phyloP scores from a whole-genome alignment of 2,797 vertebrate genomes.

The Catostomus latipinnis region DNA sequence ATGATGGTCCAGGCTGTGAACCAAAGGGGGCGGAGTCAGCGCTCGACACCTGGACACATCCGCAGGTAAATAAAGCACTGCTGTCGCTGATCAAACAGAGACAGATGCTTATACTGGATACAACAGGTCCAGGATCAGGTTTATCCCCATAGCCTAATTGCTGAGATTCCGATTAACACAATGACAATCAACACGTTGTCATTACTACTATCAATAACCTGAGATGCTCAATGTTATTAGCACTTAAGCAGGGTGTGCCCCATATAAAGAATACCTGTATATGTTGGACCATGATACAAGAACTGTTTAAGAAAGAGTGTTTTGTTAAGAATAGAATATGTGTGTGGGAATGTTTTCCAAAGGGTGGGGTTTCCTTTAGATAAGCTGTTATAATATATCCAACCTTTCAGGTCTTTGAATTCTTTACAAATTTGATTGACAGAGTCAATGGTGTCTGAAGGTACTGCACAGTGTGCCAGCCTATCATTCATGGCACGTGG shows the following conservation, averaged over 20 bases:
- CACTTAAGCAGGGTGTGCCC: constrained; percentile 31
- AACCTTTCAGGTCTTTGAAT: neutral
- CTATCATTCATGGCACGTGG: neutral
- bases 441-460: neutral
- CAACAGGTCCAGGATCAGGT: neutral
- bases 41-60: constrained; percentile 87
- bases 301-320: constrained; percentile 7
- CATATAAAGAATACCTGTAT: constrained; percentile 39
- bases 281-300: constrained; percentile 31
- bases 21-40: constrained; percentile 92
- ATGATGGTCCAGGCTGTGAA: constrained; percentile 99
- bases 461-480: neutral
- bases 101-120: neutral
- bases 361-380: constrained; percentile 40
- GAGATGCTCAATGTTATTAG: constrained; percentile 29
- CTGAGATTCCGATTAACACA: constrained; percentile 2
- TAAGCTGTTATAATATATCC: constrained; percentile 15
- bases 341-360: constrained; percentile 51
- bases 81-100: neutral
- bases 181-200: neutral
- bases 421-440: constrained; percentile 6
- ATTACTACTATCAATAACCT: neutral
- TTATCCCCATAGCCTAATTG: neutral
- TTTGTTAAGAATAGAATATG: constrained; percentile 25
- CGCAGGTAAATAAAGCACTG: constrained; percentile 81